Base-by-base conservation (phyloP, 2,113 vertebrate genomes). In the Helogale parvula region DNA sequence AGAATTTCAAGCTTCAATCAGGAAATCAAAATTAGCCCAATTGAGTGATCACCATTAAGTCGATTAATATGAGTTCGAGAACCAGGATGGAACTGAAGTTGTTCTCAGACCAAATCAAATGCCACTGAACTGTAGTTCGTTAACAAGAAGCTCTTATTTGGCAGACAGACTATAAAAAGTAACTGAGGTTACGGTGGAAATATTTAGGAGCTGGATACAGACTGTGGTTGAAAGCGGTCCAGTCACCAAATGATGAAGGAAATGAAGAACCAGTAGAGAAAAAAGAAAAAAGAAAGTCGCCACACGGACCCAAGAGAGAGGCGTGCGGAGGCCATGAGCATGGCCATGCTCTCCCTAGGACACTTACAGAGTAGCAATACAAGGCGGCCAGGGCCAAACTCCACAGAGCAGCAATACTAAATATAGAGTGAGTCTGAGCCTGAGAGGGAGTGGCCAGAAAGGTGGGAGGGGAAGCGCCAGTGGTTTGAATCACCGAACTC, bases 61-160 rank as follows among this genome's bases (percentile, higher is more conserved):
- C 45, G 72, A 84, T 82, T 88, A 91, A 94, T 84, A 81, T 71
- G 52, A 88, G 21, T 76, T 95, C 63, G 84, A 82, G 80, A 96
- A 88, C 38, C 80, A 90, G 69, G 29, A 89, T 60, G 16, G 80
- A 76, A 77, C 68, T 90, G 66, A 60, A 82, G 71, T 52, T 89
- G 79, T 91, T 80, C 82, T 96, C 66, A 63, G 27, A 83, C 3
- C 41, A 90, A 23, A 77, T 79, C 79, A 87, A 94, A 57, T 83
- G 52, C 8, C 23, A 86, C 17, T 88, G 57, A 90, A 86, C 82
- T 80, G 2, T 63, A 66, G 69, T 52, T 68, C 27, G 57, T 93
- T 89, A 93, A 76, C 35, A 68, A 47, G 35, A 80, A 84, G 25
- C 66, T 90, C 97, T 65, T 41, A 66, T 77, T 89, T 96, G 87